Percentiles rank a stretch among this genome's conserved stretches.
These are phyloP conservation scores for Mormyrops boulengeri DNA, from an alignment of 2,797 vertebrate species.

Conservation along the genomic window DNA sequence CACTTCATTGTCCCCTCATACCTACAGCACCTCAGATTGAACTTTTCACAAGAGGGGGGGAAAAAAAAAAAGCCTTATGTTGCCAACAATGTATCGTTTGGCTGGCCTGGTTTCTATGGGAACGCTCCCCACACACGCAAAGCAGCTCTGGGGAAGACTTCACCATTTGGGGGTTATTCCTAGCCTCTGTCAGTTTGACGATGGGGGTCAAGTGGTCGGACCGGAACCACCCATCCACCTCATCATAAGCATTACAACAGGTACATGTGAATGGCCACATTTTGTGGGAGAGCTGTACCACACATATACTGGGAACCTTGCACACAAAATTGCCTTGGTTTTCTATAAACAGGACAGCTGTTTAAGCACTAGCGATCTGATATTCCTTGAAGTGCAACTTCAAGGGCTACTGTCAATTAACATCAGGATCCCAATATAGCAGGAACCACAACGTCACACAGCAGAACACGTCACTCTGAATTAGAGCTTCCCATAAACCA, in stretches of 20 bases:
- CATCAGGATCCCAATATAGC: background rate
- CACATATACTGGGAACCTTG: background rate
- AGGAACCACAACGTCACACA: background rate
- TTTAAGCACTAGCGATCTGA: background rate
- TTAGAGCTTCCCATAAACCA: background rate
- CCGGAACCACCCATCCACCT: background rate
- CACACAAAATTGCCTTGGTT: background rate
- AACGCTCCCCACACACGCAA: background rate
- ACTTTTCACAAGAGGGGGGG: background rate
- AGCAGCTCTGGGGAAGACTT: background rate
- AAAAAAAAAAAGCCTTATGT: background rate
- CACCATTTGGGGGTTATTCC: background rate
- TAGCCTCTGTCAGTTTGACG: background rate
- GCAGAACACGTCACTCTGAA: background rate
- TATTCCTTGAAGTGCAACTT: background rate
- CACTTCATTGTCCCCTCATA: background rate
- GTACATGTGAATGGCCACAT: background rate
- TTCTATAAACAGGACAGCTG: background rate
- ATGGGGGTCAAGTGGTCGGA: background rate
- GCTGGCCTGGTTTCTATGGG: background rate
- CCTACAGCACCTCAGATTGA: background rate
- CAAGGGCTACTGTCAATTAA: background rate
- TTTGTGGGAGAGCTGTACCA: background rate
- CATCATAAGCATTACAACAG: background rate
- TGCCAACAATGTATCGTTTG: background rate